phyloP scores from a whole-genome alignment of 2,888 invertebrate species.

The Tinea trinotella region DNA sequence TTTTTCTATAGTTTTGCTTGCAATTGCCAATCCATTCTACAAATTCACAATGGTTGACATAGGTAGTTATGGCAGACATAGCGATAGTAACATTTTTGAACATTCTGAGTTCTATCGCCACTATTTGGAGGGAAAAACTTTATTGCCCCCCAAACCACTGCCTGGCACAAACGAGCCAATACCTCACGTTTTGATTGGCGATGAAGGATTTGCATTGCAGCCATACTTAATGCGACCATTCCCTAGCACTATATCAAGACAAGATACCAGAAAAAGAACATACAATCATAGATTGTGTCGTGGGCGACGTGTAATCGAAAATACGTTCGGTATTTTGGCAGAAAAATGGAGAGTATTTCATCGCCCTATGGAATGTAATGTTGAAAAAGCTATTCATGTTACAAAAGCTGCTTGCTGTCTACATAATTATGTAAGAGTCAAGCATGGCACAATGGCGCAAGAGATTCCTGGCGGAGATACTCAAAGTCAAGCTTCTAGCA shows the following conservation, averaged over 20 bases:
- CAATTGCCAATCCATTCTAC: neutral
- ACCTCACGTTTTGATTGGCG: neutral
- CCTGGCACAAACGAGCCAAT: neutral
- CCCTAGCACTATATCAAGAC: neutral
- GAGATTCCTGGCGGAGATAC: too few species aligned
- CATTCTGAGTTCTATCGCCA: neutral
- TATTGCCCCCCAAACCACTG: neutral
- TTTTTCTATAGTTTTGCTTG: slow-evolving; percentile 13
- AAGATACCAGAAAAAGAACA: neutral
- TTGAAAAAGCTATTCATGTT: neutral
- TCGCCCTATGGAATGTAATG: neutral
- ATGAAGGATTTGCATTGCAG: neutral
- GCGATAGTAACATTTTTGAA: neutral
- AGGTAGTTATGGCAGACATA: slow-evolving; percentile 4
- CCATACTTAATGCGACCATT: neutral
- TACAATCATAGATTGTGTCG: slow-evolving; percentile 6
- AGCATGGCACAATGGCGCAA: too few species aligned
- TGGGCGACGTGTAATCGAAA: slow-evolving; percentile 1
- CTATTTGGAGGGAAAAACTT: neutral
- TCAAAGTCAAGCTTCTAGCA: too few species aligned
- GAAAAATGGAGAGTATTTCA: neutral
- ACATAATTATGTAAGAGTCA: too few species aligned
- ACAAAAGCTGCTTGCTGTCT: neutral
- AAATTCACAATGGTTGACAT: slow-evolving; percentile 13
- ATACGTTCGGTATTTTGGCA: neutral